A percentile compares a stretch with the other conserved stretches of the same genome.
Evolutionary conservation across 37 sponge, comb jelly and placozoan genomes (phyloP).

Genomic region (Corticium candelabrum): DNA sequence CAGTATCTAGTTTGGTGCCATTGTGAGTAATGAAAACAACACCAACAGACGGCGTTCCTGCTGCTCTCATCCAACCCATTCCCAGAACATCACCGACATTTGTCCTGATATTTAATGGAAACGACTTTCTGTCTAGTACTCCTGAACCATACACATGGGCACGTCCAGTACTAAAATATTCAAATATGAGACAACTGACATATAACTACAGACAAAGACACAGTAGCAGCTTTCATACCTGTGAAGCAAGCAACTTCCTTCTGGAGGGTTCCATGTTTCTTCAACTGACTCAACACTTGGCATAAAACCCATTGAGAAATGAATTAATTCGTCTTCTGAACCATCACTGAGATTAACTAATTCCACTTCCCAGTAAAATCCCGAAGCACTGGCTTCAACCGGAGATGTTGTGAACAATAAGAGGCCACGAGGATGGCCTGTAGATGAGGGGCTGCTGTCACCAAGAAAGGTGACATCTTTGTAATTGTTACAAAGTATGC

Average conservation of each 20-base stretch:
- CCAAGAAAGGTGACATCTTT: slow-evolving; percentile 49
- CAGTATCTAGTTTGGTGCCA: slow-evolving; percentile 32
- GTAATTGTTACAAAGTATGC: slow-evolving; percentile 13
- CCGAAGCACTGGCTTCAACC: slow-evolving; percentile 35
- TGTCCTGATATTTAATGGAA: slow-evolving; percentile 23
- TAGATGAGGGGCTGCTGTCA: neutral
- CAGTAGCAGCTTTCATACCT: neutral
- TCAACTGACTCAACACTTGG: neutral
- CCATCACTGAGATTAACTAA: slow-evolving; percentile 29
- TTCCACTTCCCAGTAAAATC: slow-evolving; percentile 95
- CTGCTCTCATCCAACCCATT: slow-evolving; percentile 73
- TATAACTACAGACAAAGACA: neutral
- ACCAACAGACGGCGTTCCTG: slow-evolving; percentile 24
- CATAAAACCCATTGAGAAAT: slow-evolving; percentile 48
- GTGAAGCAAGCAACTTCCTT: slow-evolving; percentile 20
- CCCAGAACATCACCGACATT: slow-evolving; percentile 62
- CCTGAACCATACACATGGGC: slow-evolving; percentile 12
- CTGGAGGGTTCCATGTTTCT: slow-evolving; percentile 18
- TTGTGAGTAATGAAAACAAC: slow-evolving; percentile 84
- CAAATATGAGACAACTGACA: too few relatives aligned
- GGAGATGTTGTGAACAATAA: neutral
- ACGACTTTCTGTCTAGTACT: neutral
- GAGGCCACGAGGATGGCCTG: neutral
- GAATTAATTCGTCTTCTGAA: slow-evolving; percentile 21
- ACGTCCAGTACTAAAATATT: slow-evolving; percentile 42